phyloP scores from a whole-genome alignment of 1,140 invertebrate species.

The Drosophila auraria region DNA sequence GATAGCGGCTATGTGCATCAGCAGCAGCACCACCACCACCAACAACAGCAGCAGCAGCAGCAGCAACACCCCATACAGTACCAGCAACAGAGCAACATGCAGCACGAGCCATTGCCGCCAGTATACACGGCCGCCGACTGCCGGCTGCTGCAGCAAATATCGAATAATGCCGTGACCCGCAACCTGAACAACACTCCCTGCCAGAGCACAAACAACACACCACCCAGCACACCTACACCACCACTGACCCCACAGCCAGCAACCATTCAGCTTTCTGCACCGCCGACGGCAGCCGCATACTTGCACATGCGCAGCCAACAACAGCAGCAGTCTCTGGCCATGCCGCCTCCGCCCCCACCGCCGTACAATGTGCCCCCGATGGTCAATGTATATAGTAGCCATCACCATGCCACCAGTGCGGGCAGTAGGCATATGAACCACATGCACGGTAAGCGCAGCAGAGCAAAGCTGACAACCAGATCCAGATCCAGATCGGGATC shows the following conservation, averaged over 20 bases:
- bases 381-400: constrained; percentile 60
- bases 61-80: constrained; percentile 48
- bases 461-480: constrained; percentile 4
- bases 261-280: constrained; percentile 55
- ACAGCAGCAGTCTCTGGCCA: constrained; percentile 59
- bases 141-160: constrained; percentile 78
- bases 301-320: constrained; percentile 64
- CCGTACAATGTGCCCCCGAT: constrained; percentile 65
- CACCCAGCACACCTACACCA: constrained; percentile 74
- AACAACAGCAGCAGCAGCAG: constrained; percentile 85
- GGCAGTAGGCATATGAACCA: constrained; percentile 61
- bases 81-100: constrained; percentile 41
- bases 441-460: constrained; percentile 70
- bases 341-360: constrained; percentile 74
- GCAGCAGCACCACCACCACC: constrained; percentile 63
- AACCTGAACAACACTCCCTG: constrained; percentile 67
- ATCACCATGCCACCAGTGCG: constrained; percentile 62
- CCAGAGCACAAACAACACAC: constrained; percentile 67
- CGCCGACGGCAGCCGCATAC: constrained; percentile 61
- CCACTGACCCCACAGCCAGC: constrained; percentile 46
- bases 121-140: constrained; percentile 82
- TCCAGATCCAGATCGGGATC: constrained; percentile 13
- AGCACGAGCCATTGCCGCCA: constrained; percentile 66
- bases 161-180: constrained; percentile 80
- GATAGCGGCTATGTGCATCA: constrained; percentile 93